phyloP scores from a whole-genome alignment of 2,888 invertebrate genomes.

The Ypsolopha sequella region DNA sequence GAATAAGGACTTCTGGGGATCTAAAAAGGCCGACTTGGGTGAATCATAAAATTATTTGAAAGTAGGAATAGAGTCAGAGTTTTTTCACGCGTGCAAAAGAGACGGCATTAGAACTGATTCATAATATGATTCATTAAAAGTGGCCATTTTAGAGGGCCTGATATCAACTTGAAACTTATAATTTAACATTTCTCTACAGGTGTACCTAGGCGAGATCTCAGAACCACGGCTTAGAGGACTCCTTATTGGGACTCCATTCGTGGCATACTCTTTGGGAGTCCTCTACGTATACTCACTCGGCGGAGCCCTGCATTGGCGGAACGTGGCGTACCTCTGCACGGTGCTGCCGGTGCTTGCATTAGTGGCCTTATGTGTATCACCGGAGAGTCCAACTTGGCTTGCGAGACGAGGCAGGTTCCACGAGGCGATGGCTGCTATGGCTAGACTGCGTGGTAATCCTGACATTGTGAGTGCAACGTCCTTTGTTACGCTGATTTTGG shows the following conservation, averaged over 20 bases:
- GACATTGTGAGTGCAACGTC: conserved; percentile 51
- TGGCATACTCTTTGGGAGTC: conserved; percentile 82
- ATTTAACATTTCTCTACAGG: conserved; percentile 49
- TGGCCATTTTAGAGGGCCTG: too few species aligned
- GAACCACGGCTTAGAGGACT: conserved; percentile 78
- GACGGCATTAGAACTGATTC: too few species aligned
- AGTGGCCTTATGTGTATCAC: conserved; percentile 73
- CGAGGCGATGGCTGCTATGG: conserved; percentile 68
- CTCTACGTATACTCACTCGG: conserved; percentile 80
- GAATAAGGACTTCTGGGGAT: too few species aligned
- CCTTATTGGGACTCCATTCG: conserved; percentile 79
- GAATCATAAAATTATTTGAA: too few species aligned
- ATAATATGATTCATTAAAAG: too few species aligned
- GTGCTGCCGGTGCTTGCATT: conserved; percentile 73
- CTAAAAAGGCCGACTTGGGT: too few species aligned
- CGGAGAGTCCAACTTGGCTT: conserved; percentile 84
- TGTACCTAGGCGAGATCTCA: conserved; percentile 81
- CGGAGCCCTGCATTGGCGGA: conserved; percentile 76
- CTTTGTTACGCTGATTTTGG: too few species aligned
- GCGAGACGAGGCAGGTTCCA: conserved; percentile 71
- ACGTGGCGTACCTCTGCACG: conserved; percentile 75
- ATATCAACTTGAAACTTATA: too few species aligned
- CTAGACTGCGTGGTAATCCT: conserved; percentile 72
- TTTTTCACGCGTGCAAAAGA: too few species aligned
- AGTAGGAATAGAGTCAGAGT: too few species aligned